phyloP scores from a whole-genome alignment of 2,797 vertebrate genomes.

The Anabas testudineus region DNA sequence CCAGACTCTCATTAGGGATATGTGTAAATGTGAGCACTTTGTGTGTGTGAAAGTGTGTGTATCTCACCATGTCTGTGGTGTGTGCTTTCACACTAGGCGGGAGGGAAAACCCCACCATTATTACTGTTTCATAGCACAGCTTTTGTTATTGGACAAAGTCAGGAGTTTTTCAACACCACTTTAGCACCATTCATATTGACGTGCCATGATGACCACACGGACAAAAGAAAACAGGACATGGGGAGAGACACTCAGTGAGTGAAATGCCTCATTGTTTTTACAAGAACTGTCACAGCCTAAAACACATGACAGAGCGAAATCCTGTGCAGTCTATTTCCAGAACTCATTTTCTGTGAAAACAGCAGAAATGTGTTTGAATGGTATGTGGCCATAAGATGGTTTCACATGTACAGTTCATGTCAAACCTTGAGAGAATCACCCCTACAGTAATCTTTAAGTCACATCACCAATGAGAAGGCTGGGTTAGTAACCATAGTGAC shows the following conservation, averaged over 20 bases:
- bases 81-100: constrained; percentile 56
- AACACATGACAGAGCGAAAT: constrained; percentile 67
- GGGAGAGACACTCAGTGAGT: constrained; percentile 63
- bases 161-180: constrained; percentile 73
- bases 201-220: constrained; percentile 69
- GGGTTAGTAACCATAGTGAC: constrained; percentile 53
- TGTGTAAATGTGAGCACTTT: constrained; percentile 56
- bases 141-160: constrained; percentile 78
- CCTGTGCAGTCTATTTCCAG: constrained; percentile 62
- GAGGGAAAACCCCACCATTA: constrained; percentile 72
- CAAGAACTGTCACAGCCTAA: constrained; percentile 61
- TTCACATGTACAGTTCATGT: constrained; percentile 38
- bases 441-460: constrained; percentile 40
- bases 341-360: constrained; percentile 56
- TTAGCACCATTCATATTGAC: constrained; percentile 75
- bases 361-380: constrained; percentile 30
- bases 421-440: constrained; percentile 40
- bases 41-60: constrained; percentile 39
- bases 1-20: constrained; percentile 75
- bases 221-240: constrained; percentile 80
- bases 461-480: constrained; percentile 37
- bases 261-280: constrained; percentile 70
- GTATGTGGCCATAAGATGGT: constrained; percentile 29
- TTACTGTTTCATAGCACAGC: constrained; percentile 72
- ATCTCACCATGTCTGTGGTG: constrained; percentile 61